These are phyloP conservation scores for Bergia sp. DNA, from an alignment of 92 coral and sea anemone species.

Conservation along the genomic window DNA sequence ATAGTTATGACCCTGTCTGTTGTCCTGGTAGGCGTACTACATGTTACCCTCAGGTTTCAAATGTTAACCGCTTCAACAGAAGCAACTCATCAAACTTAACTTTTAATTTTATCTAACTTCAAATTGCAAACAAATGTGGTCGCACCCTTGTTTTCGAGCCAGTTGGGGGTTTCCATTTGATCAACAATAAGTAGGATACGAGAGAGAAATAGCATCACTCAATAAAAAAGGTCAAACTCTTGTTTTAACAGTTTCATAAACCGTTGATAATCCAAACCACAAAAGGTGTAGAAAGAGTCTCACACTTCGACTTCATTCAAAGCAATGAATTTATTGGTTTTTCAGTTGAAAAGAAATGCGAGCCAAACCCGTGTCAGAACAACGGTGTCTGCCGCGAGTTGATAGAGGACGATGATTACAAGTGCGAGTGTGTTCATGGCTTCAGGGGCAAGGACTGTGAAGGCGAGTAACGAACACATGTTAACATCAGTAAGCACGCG, in stretches of 20 bases:
- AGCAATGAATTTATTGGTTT: neutral
- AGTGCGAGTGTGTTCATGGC: slow-evolving; percentile 85
- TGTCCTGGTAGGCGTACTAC: neutral
- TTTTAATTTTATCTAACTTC: too few relatives aligned
- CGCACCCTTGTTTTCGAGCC: too few relatives aligned
- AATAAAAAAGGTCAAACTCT: too few relatives aligned
- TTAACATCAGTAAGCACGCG: neutral
- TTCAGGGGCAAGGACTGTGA: slow-evolving; percentile 87
- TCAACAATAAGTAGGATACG: too few relatives aligned
- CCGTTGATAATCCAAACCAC: neutral
- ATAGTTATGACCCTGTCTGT: neutral
- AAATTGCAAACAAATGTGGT: too few relatives aligned
- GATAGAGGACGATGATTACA: slow-evolving; percentile 78
- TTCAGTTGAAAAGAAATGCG: slow-evolving; percentile 94
- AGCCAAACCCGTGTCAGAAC: slow-evolving; percentile 96
- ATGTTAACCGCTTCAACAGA: too few relatives aligned
- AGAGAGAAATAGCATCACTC: too few relatives aligned
- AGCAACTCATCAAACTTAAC: too few relatives aligned
- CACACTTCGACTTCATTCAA: too few relatives aligned
- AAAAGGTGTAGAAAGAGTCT: neutral
- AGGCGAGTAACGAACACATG: slow-evolving; percentile 47
- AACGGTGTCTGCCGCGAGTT: slow-evolving; percentile 84
- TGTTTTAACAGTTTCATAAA: too few relatives aligned
- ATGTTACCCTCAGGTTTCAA: too few relatives aligned
- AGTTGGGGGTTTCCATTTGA: too few relatives aligned